These are phyloP conservation scores for Phaonia tiefii DNA, from an alignment of 2,888 invertebrate genomes.

Conservation along the genomic window DNA sequence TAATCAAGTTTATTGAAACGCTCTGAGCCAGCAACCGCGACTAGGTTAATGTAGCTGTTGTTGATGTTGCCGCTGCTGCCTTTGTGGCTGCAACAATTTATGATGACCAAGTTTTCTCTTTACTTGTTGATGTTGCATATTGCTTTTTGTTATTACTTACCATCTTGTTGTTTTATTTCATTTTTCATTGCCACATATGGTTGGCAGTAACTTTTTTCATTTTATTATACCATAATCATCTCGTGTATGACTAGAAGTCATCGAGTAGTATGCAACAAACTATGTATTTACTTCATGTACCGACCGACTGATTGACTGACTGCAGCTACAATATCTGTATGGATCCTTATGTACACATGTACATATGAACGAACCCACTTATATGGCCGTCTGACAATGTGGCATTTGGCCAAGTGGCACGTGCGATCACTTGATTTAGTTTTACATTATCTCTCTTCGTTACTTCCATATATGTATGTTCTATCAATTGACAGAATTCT, in stretches of 20 bases:
- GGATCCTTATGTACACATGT: constrained; percentile 16
- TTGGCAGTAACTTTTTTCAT: constrained; percentile 18
- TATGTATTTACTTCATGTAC: not conserved
- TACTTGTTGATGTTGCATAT: not conserved
- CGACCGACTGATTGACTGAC: not conserved
- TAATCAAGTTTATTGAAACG: not conserved
- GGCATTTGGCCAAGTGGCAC: constrained; percentile 53
- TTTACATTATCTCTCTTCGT: constrained; percentile 20
- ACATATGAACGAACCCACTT: not conserved
- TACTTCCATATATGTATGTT: not conserved
- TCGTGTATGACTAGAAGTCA: not conserved
- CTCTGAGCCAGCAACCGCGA: not conserved
- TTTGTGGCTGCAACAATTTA: constrained; percentile 57
- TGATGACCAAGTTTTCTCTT: constrained; percentile 64
- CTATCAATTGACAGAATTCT: not conserved
- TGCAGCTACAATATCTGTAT: not conserved
- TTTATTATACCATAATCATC: constrained; percentile 9
- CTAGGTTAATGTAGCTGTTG: constrained; percentile 1
- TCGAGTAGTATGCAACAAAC: not conserved
- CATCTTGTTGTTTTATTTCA: constrained; percentile 37
- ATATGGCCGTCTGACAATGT: constrained; percentile 36
- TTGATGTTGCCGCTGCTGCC: constrained; percentile 38
- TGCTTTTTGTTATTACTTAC: not conserved
- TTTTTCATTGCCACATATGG: constrained; percentile 65
- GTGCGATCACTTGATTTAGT: constrained; percentile 66